Evolutionary conservation across 1,140 invertebrate genomes (phyloP), one percentile per base, ranked within the genome.

Genomic region (Sesamia nonagrioides): DNA sequence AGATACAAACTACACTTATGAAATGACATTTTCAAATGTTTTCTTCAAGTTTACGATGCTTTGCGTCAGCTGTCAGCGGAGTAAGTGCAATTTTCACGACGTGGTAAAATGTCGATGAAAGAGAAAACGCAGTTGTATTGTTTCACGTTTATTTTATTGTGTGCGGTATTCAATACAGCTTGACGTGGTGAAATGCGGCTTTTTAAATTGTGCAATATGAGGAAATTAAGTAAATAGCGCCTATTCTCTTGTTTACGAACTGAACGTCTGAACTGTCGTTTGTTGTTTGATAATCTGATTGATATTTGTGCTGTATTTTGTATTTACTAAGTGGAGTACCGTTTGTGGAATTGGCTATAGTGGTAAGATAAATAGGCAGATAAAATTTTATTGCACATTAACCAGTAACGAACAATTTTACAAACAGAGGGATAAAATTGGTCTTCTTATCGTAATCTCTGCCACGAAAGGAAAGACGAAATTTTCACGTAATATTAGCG

Each of bases 71-170:
- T 42, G 37, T 40, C 61, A 66, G 17, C 61, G 17, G 37, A n/a
- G 61, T 42, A 66, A 66, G 61, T 21, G 61, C 61, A 66, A 66
- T 66, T 66, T 66, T 66, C 61, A 60, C 56, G 42, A 66, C 11
- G 42, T 35, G 42, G 17, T 66, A 40, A 66, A 66, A 1, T 17
- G 2, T n/a, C 18, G 37, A 6, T 42, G 37, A 17, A 42, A 66
- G 61, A 11, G 37, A 66, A 66, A 42, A 42, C 37, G 61, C 27
- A 35, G 15, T 60, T 66, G 37, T 42, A 17, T 42, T 66, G 37
- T 2, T 42, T 18, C 8, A 66, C 1, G 37, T 18, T 9, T 66
- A 42, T 66, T 21, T 42, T 42, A 21, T 42, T 42, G 17, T 66
- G 8, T 33, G 2, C 9, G 9, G 21, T 58, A 15, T 5, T 50